These are phyloP conservation scores for Coracopsis vasa DNA, from an alignment of 2,113 vertebrate genomes.

Conservation along the genomic window DNA sequence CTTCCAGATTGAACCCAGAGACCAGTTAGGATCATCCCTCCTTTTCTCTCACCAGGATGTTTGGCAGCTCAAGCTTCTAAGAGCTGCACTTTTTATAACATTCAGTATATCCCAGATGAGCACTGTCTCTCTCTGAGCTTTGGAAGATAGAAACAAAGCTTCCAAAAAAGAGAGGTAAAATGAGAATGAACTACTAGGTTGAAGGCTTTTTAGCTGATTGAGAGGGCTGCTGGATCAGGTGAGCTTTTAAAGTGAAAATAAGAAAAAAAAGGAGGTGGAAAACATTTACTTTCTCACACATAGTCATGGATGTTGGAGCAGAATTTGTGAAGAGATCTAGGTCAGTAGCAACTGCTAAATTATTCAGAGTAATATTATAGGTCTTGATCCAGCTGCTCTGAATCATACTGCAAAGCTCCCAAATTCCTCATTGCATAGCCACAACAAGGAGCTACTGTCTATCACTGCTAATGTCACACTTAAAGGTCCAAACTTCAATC, in stretches of 20 bases:
- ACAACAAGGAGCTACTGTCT: not conserved
- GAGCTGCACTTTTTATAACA: not conserved
- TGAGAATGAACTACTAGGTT: not conserved
- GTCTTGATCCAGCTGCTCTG: not conserved
- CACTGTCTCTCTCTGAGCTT: not conserved
- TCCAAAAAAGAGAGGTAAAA: not conserved
- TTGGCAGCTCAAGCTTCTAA: not conserved
- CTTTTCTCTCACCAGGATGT: not conserved
- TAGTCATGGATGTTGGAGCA: not conserved
- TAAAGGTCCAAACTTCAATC: not conserved
- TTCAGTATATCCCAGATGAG: not conserved
- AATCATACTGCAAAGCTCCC: not conserved
- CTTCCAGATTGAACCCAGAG: not conserved
- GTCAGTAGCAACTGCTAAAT: slow-evolving; percentile 4
- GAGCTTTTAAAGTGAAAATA: not conserved
- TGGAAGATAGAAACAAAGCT: not conserved
- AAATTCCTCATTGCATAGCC: not conserved
- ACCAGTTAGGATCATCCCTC: not conserved
- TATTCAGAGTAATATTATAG: not conserved
- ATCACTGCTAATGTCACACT: not conserved
- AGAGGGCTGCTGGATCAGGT: not conserved
- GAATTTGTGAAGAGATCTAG: not conserved
- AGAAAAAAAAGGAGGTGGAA: not conserved
- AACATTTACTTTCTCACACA: not conserved
- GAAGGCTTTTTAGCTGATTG: not conserved